Percentiles rank a stretch among this genome's conserved stretches.
These are phyloP conservation scores for Fistularia tabacaria DNA, from an alignment of 2,797 vertebrate genomes.

Conservation along the genomic window DNA sequence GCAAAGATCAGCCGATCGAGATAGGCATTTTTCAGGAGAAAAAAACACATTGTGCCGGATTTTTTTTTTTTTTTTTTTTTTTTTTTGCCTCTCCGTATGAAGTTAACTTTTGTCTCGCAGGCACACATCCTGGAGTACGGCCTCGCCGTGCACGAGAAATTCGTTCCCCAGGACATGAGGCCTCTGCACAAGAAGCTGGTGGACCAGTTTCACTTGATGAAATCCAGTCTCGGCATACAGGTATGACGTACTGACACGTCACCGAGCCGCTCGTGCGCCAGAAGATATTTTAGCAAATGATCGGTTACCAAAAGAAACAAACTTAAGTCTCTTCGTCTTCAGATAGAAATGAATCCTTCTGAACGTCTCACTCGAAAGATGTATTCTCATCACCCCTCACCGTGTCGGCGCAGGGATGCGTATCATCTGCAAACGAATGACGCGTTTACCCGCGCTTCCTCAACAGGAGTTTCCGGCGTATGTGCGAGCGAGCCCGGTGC, in stretches of 20 bases:
- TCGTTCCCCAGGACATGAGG: constrained; percentile 97
- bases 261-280: too few species aligned
- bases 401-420: too few species aligned
- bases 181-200: constrained; percentile 96
- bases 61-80: neutral
- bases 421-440: too few species aligned
- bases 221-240: constrained; percentile 96
- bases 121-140: constrained; percentile 96
- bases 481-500: constrained; percentile 88
- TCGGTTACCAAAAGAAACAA: neutral
- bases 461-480: constrained; percentile 89
- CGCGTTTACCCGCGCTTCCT: neutral
- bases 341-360: too few species aligned
- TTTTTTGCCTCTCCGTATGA: neutral
- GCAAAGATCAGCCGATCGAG: too few species aligned
- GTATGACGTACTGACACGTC: constrained; percentile 52
- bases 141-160: constrained; percentile 93
- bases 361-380: too few species aligned
- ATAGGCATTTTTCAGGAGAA: too few species aligned
- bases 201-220: constrained; percentile 98
- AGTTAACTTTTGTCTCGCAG: constrained; percentile 57
- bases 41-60: too few species aligned
- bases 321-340: neutral
- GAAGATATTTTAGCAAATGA: neutral
- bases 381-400: neutral